Evolutionary conservation across 2,113 vertebrate species (phyloP).

Genomic region (Haemorhous mexicanus): DNA sequence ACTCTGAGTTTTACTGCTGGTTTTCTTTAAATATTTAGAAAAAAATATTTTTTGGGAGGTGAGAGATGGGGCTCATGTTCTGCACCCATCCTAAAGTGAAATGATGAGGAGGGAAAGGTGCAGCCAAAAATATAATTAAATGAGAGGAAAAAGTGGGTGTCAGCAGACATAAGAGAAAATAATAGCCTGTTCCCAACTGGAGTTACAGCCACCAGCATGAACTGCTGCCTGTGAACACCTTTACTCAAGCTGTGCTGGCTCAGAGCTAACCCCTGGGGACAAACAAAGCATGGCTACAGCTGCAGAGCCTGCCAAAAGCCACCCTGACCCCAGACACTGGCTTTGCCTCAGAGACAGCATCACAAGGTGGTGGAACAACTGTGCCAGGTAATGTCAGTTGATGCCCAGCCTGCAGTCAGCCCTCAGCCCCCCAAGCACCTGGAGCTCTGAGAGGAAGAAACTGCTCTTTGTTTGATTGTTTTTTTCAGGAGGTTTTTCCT

Average conservation of each 20-base stretch:
- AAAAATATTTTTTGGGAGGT: fast-evolving
- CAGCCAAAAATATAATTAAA: neutral
- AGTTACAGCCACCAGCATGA: neutral
- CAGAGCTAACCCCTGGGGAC: neutral
- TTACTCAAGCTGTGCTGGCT: neutral
- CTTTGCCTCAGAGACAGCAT: neutral
- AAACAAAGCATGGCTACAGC: too few species aligned
- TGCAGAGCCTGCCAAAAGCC: neutral
- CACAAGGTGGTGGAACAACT: fast-evolving
- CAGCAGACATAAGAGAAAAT: neutral
- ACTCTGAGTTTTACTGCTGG: neutral
- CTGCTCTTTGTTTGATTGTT: too few species aligned
- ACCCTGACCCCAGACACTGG: neutral
- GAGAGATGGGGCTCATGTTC: neutral
- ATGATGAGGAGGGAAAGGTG: neutral
- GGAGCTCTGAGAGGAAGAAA: neutral
- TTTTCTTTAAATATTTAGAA: neutral
- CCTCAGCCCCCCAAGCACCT: neutral
- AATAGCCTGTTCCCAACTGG: neutral
- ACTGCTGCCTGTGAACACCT: neutral
- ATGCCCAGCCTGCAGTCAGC: neutral
- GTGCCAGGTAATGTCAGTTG: neutral
- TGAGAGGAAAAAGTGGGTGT: neutral
- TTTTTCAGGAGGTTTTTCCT: neutral
- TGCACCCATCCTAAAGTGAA: neutral